These are phyloP conservation scores for Toxotes jaculatrix DNA, from an alignment of 2,113 vertebrate genomes.

Conservation along the genomic window DNA sequence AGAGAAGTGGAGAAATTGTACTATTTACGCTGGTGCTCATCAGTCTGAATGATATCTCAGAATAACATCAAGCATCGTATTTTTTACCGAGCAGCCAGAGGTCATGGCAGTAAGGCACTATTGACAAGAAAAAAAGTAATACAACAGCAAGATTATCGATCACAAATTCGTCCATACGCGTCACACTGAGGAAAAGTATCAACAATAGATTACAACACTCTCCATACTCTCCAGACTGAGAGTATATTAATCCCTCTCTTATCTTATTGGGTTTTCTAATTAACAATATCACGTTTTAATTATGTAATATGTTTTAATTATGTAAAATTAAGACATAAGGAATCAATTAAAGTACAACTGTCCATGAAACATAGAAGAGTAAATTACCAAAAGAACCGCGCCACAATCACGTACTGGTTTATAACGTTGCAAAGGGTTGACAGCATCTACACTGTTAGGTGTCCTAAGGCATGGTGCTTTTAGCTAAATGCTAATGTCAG, in stretches of 20 bases:
- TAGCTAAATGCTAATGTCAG: neutral
- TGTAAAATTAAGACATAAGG: slow-evolving; percentile 48
- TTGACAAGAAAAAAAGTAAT: neutral
- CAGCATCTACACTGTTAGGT: neutral
- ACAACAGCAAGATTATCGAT: slow-evolving; percentile 2
- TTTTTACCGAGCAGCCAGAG: neutral
- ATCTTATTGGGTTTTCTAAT: slow-evolving; percentile 65
- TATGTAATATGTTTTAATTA: slow-evolving; percentile 36
- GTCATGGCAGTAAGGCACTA: neutral
- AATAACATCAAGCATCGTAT: neutral
- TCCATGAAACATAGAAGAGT: neutral
- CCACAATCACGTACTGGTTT: neutral
- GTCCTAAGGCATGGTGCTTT: neutral
- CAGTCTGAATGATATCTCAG: neutral
- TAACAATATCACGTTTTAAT: slow-evolving; percentile 45
- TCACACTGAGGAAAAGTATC: neutral
- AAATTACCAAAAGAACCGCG: neutral
- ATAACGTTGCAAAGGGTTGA: neutral
- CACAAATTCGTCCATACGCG: neutral
- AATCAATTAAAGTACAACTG: slow-evolving; percentile 49
- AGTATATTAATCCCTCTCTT: slow-evolving; percentile 51
- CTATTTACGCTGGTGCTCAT: neutral
- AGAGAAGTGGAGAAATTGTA: neutral
- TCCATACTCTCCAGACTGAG: slow-evolving; percentile 6
- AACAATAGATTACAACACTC: slow-evolving; percentile 47